Base-by-base conservation (phyloP, 2,888 invertebrate genomes). In the Gari tellinella region DNA sequence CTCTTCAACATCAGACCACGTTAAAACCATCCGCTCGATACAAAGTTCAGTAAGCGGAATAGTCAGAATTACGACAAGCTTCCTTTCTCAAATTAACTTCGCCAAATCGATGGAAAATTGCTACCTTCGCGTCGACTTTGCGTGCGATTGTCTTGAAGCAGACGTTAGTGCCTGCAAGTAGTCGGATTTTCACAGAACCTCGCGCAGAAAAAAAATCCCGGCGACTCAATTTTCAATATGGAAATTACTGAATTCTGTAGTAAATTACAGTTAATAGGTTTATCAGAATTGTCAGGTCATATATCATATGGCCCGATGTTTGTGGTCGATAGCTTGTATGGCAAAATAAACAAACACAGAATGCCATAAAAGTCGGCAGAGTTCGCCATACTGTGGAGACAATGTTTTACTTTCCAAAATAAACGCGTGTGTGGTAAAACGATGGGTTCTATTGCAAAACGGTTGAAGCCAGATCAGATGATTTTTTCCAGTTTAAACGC, bases 21-120 rank as follows among this genome's bases (percentile, higher is more conserved):
- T 4, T 31, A 31, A 31, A 31, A 4, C 10, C 31, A 10, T 31
- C 31, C 31, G 31, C 31, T 31, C 31, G 31, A 31, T 31, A 15
- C 57, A 15, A 31, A 45, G 56, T 51, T 64, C 67, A 58, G 56
- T 49, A 60, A 66, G 56, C 62, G 57, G 60, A 65, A 61, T 66
- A 70, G 64, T 51, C 60, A 56, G 63, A 76, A 80, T 73, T 78
- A 80, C 74, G 60, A 55, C 49, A 66, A 62, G 70, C 65, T 70
- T 81, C 76, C 67, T 60, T 75, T 72, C 70, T 65, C 56, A 77
- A 82, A 80, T 81, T 74, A 82, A 72, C 74, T 68, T 61, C 48
- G 46, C 40, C 55, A 55, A 76, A 81, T 84, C 84, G 74, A 84
- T 84, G 75, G 62, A 61, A 84, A 84, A 84, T 84, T 84, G 72